Evolutionary conservation across 2,113 vertebrate genomes (phyloP), one percentile per base, ranked within the genome.

Genomic region (Elephantulus edwardii): DNA sequence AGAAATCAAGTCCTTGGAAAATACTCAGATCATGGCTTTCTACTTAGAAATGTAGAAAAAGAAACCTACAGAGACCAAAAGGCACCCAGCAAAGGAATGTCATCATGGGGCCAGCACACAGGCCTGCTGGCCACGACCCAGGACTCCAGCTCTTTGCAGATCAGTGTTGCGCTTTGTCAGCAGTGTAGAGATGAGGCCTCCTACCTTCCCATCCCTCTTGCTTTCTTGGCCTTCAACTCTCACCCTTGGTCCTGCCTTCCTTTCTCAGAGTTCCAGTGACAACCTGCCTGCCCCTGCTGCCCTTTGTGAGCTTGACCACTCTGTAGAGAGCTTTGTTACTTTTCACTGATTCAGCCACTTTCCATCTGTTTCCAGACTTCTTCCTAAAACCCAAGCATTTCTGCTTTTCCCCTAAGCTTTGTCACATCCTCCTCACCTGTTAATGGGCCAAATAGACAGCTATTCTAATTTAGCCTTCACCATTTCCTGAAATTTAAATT

Each of bases 311-410:
- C 93, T 50, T 19, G 20, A 58, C 56, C 40, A 44, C 52, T 56
- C 71, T 52, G 35, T 6, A 77, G 86, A 86, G 16, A 60, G 78
- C 40, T 91, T 86, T 74, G 78, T 52, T 2, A 6, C 60, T 88
- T 86, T 86, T 77, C 88, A 62, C 38, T 66, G 94, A 86, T 72
- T 81, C 72, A 79, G 87, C 52, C 71, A 71, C 76, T 89, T 80
- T 86, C 93, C 94, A 93, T 88, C 79, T 95, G 90, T 46, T 95
- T 90, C 77, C 60, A 77, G 33, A 54, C 52, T 91, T 75, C 78
- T 89, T 89, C 50, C 10, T 28, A 83, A 90, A 91, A 92, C 24
- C 22, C 62, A 78, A 89, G 79, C 19, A 44, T 77, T 87, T 88
- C 77, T 90, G 48, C 79, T 60, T 71, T 77, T 77, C 71, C n/a